phyloP scores from a whole-genome alignment of 2,113 vertebrate genomes.

The Phainopepla nitens region DNA sequence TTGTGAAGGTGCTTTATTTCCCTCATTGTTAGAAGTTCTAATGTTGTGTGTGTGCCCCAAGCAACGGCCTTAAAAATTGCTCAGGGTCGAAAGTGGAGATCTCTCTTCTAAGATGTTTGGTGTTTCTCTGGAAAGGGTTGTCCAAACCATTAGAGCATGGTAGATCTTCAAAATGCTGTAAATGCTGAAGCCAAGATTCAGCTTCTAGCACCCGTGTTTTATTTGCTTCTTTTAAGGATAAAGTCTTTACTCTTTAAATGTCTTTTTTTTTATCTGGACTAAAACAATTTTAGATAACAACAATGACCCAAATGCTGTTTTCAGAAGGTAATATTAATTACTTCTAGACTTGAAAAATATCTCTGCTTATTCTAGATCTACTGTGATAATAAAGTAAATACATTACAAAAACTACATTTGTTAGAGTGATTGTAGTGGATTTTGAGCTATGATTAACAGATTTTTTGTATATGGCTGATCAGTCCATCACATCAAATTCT shows the following conservation, averaged over 20 bases:
- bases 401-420: neutral
- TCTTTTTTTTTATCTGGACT: neutral
- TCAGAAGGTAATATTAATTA: neutral
- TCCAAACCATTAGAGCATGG: neutral
- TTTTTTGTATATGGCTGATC: neutral
- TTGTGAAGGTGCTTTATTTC: neutral
- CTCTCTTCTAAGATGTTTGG: fast-evolving
- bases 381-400: neutral
- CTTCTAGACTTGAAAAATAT: neutral
- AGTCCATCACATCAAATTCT: constrained; percentile 49
- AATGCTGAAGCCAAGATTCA: neutral
- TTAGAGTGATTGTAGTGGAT: neutral
- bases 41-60: neutral
- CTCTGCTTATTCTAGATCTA: neutral
- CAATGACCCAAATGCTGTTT: neutral
- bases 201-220: neutral
- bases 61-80: neutral
- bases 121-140: neutral
- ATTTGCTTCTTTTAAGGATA: neutral
- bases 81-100: neutral
- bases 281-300: neutral
- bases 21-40: neutral
- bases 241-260: neutral
- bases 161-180: neutral
- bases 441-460: neutral